Conservation (phyloP, 2,888 invertebrate species). For the Pseudeuparius sepicola region DNA sequence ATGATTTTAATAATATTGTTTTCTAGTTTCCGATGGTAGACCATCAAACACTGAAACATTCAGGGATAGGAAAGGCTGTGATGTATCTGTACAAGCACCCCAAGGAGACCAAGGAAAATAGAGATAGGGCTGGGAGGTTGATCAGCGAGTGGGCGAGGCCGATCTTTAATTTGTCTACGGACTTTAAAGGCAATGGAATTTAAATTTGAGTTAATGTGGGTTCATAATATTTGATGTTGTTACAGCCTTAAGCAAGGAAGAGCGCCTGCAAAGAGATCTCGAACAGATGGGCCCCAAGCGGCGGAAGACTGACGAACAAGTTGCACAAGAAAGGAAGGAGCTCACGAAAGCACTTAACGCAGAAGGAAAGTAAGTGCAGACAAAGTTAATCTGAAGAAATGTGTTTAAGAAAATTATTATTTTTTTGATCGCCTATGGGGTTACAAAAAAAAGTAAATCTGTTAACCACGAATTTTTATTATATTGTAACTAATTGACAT, state of each 20-base stretch:
- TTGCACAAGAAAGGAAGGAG: slow-evolving; percentile 44
- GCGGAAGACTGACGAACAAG: slow-evolving; percentile 42
- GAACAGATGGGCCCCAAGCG: slow-evolving; percentile 65
- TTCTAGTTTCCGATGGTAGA: slow-evolving; percentile 80
- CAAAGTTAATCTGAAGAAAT: background rate
- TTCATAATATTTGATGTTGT: slow-evolving; percentile 6
- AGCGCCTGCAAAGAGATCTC: slow-evolving; percentile 84
- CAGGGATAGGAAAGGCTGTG: slow-evolving; percentile 96
- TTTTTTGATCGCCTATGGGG: too few relatives aligned
- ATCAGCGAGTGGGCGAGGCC: slow-evolving; percentile 98
- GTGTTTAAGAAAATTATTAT: background rate
- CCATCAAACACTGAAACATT: slow-evolving; percentile 83
- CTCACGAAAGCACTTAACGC: slow-evolving; percentile 53
- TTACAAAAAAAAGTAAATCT: too few relatives aligned
- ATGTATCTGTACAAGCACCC: slow-evolving; percentile 99
- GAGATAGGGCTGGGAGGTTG: slow-evolving; percentile 79
- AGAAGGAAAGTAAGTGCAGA: slow-evolving; percentile 46
- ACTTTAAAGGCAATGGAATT: slow-evolving; percentile 57
- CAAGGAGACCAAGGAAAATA: slow-evolving; percentile 88
- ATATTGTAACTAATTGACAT: background rate
- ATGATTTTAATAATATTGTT: slow-evolving; percentile 12
- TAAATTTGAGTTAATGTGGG: background rate
- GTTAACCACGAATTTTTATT: background rate
- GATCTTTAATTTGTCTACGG: slow-evolving; percentile 90
- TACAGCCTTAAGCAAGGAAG: slow-evolving; percentile 79